Evolutionary conservation across 2,113 vertebrate genomes (phyloP).

Genomic region (Gila orcuttii): DNA sequence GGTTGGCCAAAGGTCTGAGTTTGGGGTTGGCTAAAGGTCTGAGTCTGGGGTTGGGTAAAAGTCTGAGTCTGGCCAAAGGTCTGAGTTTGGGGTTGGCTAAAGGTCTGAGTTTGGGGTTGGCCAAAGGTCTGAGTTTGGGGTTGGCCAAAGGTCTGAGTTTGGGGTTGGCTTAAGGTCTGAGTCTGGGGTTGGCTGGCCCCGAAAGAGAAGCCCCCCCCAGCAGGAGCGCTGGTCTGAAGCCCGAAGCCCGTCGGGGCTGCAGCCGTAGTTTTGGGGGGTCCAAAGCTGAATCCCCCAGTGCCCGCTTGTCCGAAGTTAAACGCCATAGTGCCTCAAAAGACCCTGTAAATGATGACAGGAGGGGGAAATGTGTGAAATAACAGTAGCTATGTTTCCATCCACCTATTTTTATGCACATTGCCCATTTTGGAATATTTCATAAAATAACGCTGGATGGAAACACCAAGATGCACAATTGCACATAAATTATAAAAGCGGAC

Average conservation of each 20-base stretch:
- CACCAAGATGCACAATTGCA: too few relatives aligned
- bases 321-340: conserved; percentile 53
- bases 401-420: too few relatives aligned
- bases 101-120: conserved; percentile 55
- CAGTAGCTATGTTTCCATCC: too few relatives aligned
- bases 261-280: conserved; percentile 67
- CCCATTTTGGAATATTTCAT: too few relatives aligned
- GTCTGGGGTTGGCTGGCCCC: conserved; percentile 63
- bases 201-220: conserved; percentile 75
- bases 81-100: conserved; percentile 52
- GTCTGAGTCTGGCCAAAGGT: conserved; percentile 59
- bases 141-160: conserved; percentile 52
- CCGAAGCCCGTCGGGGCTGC: conserved; percentile 70
- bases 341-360: too few relatives aligned
- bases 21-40: conserved; percentile 49
- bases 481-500: too few relatives aligned
- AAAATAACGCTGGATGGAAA: too few relatives aligned
- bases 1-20: too few relatives aligned
- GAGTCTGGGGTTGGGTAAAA: conserved; percentile 28
- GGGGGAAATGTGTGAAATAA: neutral
- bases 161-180: conserved; percentile 56
- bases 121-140: conserved; percentile 57
- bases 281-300: conserved; percentile 68
- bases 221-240: conserved; percentile 67
- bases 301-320: conserved; percentile 77